Base-by-base conservation (phyloP, 2,797 vertebrate species). In the Dermochelys coriacea region DNA sequence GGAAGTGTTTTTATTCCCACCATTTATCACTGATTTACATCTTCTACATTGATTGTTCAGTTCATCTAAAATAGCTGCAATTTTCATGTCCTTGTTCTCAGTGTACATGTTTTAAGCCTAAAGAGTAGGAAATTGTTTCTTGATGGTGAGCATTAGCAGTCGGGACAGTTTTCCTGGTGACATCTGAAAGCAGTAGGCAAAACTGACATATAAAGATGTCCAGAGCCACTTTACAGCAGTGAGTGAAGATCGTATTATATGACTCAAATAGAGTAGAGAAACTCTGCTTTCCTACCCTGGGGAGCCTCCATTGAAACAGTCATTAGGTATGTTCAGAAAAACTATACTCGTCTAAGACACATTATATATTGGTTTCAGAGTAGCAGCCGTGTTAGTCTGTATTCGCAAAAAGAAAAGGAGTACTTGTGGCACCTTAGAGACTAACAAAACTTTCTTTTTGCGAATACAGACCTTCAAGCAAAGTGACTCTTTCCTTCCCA, bases 281-380 rank as follows among this genome's bases (percentile, higher is more conserved):
- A 21, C 88, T 83, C 92, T 85, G n/a, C 68, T 90, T 93, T 91
- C 89, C 89, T 68, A 86, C 91, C 79, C 88, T 95, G 83, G 79
- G 89, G 91, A 96, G n/a, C 90, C 95, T 92, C 96, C 95, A 95
- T 86, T 9, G 37, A 87, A 96, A 91, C 94, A 93, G 87, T 95
- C 90, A 97, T 88, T 95, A 82, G 59, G 64, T 52, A 19, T 51
- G 57, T 59, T 96, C 91, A 88, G 88, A 94, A 96, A 93, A 54
- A 94, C 88, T 68, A 19, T 71, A 79, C 92, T 97, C 92, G 91
- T 91, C 93, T 93, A 89, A 89, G 79, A 85, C 79, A 37, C 83
- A 95, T 18, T 49, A 93, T 94, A 96, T n/a, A n/a, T n/a, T n/a
- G n/a, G n/a, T n/a, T n/a, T n/a, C n/a, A n/a, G n/a, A n/a, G n/a